Evolutionary conservation across 2,113 vertebrate species (phyloP), one percentile per base, ranked within the genome.

Genomic region (Capreolus pygargus): DNA sequence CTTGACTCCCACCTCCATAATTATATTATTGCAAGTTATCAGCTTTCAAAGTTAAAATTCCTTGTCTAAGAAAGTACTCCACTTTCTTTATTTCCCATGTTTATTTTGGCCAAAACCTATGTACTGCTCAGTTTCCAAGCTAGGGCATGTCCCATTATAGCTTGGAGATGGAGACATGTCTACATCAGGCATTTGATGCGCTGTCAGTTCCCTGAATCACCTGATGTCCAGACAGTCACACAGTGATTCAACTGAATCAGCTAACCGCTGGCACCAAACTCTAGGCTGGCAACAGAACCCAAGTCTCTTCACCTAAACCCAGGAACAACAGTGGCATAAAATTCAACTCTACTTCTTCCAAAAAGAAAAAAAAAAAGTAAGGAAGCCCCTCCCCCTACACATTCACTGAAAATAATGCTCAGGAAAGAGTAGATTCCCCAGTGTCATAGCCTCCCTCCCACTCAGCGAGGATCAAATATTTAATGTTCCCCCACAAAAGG

Each of bases 51-150:
- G 95, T 96, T 96, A 96, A 64, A 93, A 15, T 28, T 89, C 57
- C 92, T 89, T 33, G 54, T 92, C 87, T 96, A 97, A 97, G 79
- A 97, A 97, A 95, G 87, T 14, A 96, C 97, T 98, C n/a, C 97
- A 2, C 64, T 70, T 91, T 95, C 82, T 96, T 91, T 92, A 95
- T 93, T 60, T 83, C 82, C 17, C 36, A 7, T 64, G 17, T 58
- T 94, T 94, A 89, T 94, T 96, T 94, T 89, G 64, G 64, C 84
- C 70, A 96, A 58, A 98, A 81, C 33, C 60, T 43, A 94, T 39
- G 81, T 55, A 82, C 60, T 82, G 47, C 90, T 96, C 64, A 45
- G 33, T 92, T 95, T 95, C 60, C 30, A 6, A 43, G 88, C 36
- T 36, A 76, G 25, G 90, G 70, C 78, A 74, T 78, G 92, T 94